phyloP scores from a whole-genome alignment of 2,888 invertebrate species.

The Neuroscelio doddi region DNA sequence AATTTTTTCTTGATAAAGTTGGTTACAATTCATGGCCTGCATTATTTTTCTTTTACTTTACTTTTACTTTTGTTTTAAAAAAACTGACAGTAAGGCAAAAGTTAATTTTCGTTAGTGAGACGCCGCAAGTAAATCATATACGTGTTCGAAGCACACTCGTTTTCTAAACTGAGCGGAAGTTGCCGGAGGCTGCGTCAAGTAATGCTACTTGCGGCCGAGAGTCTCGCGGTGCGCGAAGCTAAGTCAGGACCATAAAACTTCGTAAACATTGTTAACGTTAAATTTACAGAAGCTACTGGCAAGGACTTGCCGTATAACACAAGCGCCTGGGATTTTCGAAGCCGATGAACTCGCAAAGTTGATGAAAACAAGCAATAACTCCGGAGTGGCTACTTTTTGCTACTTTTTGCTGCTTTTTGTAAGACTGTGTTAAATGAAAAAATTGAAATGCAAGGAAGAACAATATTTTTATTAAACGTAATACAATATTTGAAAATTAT shows the following conservation, averaged over 20 bases:
- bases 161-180: constrained; percentile 46
- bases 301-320: constrained; percentile 32
- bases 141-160: constrained; percentile 52
- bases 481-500: not conserved
- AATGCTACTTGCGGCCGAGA: constrained; percentile 19
- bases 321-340: constrained; percentile 49
- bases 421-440: not conserved
- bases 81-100: constrained; percentile 50
- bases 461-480: not conserved
- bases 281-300: constrained; percentile 54
- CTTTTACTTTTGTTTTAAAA: constrained; percentile 3
- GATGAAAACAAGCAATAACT: constrained; percentile 10
- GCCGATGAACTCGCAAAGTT: constrained; percentile 31
- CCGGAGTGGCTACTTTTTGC: not conserved
- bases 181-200: constrained; percentile 4
- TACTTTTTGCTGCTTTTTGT: not conserved
- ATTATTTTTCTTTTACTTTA: constrained; percentile 9
- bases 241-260: constrained; percentile 54
- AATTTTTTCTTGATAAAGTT: too few species aligned
- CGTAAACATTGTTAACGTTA: constrained; percentile 54
- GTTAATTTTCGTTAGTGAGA: constrained; percentile 57
- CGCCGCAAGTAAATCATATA: constrained; percentile 52
- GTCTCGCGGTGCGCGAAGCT: constrained; percentile 23
- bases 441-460: not conserved
- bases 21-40: constrained; percentile 9